A percentile compares a stretch with the other conserved stretches of the same genome.
Evolutionary conservation across 2,888 invertebrate genomes (phyloP).

Genomic region (Himalopsyche anomala): DNA sequence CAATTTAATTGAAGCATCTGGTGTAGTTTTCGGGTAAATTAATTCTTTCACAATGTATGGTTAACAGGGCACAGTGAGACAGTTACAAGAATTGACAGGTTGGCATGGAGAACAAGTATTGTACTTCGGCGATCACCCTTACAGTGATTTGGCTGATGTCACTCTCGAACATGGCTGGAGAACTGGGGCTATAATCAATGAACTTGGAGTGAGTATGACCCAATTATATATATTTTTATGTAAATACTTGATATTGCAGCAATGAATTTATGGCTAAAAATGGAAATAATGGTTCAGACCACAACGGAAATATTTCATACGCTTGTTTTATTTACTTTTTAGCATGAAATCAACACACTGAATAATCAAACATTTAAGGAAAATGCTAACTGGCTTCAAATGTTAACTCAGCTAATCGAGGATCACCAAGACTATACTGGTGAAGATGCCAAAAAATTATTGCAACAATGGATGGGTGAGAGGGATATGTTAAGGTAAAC

Average conservation of each 20-base stretch:
- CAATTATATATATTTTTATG: background rate
- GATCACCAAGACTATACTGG: conserved; percentile 90
- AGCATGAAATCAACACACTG: conserved; percentile 94
- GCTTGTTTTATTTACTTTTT: conserved; percentile 66
- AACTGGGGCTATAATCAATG: conserved; percentile 97
- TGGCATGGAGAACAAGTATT: conserved; percentile 95
- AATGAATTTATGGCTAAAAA: background rate
- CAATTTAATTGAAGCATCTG: background rate
- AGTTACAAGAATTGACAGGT: conserved; percentile 93
- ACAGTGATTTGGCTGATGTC: conserved; percentile 97
- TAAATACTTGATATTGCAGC: background rate
- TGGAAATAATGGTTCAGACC: background rate
- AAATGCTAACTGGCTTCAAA: conserved; percentile 94
- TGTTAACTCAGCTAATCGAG: conserved; percentile 92
- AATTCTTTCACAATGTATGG: background rate
- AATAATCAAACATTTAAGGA: conserved; percentile 90
- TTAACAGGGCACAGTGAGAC: conserved; percentile 91
- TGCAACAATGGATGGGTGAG: conserved; percentile 88
- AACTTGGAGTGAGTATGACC: conserved; percentile 83
- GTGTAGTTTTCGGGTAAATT: background rate
- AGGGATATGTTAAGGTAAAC: conserved; percentile 84
- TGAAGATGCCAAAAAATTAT: conserved; percentile 80
- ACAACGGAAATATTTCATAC: conserved; percentile 28
- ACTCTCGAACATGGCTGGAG: conserved; percentile 98
- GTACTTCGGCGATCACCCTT: conserved; percentile 99